These are phyloP conservation scores for Carapus acus DNA, from an alignment of 2,797 vertebrate species.

Conservation along the genomic window DNA sequence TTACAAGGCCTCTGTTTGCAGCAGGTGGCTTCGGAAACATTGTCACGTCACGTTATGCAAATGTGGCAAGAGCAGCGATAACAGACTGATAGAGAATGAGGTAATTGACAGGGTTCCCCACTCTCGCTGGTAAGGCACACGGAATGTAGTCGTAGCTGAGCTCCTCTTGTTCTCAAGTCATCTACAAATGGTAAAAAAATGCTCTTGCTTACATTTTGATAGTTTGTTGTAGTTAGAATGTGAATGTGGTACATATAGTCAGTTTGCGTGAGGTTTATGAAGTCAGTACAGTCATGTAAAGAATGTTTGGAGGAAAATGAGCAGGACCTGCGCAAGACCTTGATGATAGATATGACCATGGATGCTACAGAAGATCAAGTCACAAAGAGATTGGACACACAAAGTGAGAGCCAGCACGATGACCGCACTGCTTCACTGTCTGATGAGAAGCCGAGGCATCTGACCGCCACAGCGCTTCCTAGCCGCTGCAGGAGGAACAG, in stretches of 20 bases:
- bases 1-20: no score
- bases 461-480: constrained; percentile 8
- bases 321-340: not conserved
- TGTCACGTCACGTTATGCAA: constrained; percentile 68
- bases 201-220: not conserved
- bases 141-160: not conserved
- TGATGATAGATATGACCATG: constrained; percentile 19
- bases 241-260: no score
- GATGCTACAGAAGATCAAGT: constrained; percentile 27
- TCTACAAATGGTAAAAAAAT: not conserved
- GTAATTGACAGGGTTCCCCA: constrained; percentile 1
- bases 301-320: constrained; percentile 22
- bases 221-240: no score
- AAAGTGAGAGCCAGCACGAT: constrained; percentile 15
- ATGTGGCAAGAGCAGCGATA: constrained; percentile 22
- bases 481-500: constrained; percentile 31
- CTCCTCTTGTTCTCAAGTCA: not conserved
- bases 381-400: constrained; percentile 31
- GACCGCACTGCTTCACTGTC: constrained; percentile 22
- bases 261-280: no score
- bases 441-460: constrained; percentile 24
- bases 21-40: constrained; percentile 53
- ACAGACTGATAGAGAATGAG: constrained; percentile 5
- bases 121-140: constrained; percentile 15
- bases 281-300: no score